phyloP scores from a whole-genome alignment of 2,888 invertebrate genomes.

The Chymomyza procnemis region DNA sequence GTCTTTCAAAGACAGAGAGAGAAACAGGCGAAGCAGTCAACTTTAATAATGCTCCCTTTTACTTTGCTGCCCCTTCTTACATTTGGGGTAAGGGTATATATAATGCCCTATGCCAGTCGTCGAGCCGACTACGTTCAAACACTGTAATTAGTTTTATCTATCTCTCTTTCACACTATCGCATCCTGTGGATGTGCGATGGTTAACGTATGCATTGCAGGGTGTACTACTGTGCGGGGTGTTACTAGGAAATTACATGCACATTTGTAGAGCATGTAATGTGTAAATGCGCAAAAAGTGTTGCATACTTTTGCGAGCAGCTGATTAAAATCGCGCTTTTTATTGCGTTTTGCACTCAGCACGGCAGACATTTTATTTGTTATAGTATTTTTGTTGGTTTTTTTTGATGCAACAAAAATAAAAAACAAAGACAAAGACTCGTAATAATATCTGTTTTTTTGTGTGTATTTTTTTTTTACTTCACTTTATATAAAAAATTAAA shows the following conservation, averaged over 20 bases:
- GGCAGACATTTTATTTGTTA: constrained; percentile 12
- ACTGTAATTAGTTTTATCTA: constrained; percentile 65
- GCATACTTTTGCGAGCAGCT: constrained; percentile 50
- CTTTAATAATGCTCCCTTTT: constrained; percentile 66
- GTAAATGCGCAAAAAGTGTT: constrained; percentile 44
- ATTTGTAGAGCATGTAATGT: background rate
- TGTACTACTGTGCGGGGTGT: background rate
- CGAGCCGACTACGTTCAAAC: constrained; percentile 38
- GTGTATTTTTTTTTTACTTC: background rate
- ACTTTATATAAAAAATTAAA: constrained; percentile 29
- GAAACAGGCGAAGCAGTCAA: too few species aligned
- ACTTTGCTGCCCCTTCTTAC: constrained; percentile 2
- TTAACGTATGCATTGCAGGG: background rate
- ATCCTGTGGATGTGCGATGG: background rate
- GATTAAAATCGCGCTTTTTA: constrained; percentile 64
- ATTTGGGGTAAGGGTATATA: too few species aligned
- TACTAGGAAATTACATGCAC: background rate
- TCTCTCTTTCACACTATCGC: background rate
- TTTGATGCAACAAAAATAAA: background rate
- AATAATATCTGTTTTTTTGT: constrained; percentile 25
- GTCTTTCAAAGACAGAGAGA: constrained; percentile 43
- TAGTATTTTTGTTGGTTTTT: constrained; percentile 10
- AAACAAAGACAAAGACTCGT: background rate
- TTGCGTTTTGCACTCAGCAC: constrained; percentile 64
- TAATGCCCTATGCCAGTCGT: constrained; percentile 32